Evolutionary conservation across 2,888 invertebrate species (phyloP), one percentile per base, ranked within the genome.

Genomic region (Anoplius nigerrimus): DNA sequence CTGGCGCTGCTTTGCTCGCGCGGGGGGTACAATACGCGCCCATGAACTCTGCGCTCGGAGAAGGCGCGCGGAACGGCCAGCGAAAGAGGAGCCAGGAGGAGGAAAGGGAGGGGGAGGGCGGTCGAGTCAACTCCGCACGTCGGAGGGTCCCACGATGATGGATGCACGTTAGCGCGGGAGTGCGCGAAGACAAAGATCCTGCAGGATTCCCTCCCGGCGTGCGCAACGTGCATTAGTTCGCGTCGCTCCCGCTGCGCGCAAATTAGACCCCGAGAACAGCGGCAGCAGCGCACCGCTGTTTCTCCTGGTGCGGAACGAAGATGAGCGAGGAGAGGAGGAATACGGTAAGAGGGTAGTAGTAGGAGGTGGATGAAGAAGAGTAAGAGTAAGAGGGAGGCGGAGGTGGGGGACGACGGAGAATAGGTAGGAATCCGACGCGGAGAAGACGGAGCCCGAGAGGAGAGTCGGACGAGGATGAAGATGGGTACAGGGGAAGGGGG

Each of bases 191-290:
- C 85, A 86, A 86, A 87, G 85, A 84, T 80, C 79, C 74, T 72
- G 69, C 68, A 48, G 78, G 77, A 78, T 76, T 82, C 80, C 83
- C 84, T 83, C 85, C 82, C 78, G 83, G 83, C 83, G 82, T 78
- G 83, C 83, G 79, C 81, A 77, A 76, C 82, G 79, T 79, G 84
- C 87, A 87, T 87, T 87, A 84, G 87, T 87, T 86, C 82, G 85
- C 83, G 85, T 86, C 82, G 86, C 85, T 84, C 87, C 87, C 73
- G 87, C 87, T 88, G 87, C 66, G 87, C 83, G 85, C 84, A 87
- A 87, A 87, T 87, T 87, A 87, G 86, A 86, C 80, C 82, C 81
- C 72, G 80, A 77, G 78, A 76, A 69, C 65, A 69, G 72, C 74
- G 59, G 71, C 63, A 22, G 65, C 59, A 57, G 70, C 55, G 69